Evolutionary conservation across 1,140 invertebrate species (phyloP).

Genomic region (Dolichoris vasculosae): DNA sequence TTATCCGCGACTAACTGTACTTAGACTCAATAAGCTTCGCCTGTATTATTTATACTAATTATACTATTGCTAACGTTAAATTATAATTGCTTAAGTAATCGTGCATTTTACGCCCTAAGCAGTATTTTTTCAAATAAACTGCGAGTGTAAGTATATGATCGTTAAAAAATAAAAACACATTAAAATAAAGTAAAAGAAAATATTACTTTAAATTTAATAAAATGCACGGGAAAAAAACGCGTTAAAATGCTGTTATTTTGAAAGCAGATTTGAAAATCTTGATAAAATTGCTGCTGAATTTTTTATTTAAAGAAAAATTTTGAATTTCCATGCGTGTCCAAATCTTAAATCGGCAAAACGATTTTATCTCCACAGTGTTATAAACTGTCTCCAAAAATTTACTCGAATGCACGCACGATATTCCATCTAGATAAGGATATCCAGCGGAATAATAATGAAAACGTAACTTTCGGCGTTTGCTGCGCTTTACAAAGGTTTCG

Average conservation of each 20-base stretch:
- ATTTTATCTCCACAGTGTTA: constrained; percentile 1
- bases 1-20: background rate
- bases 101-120: background rate
- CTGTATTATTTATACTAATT: background rate
- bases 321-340: no score
- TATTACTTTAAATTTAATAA: no score
- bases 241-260: no score
- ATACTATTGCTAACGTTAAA: background rate
- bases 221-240: no score
- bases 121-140: no score
- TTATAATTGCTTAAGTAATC: background rate
- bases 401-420: background rate
- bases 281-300: background rate
- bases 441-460: constrained; percentile 31
- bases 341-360: background rate
- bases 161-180: no score
- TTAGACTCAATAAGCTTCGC: background rate
- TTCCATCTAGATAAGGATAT: constrained; percentile 21
- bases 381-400: background rate
- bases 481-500: constrained; percentile 1
- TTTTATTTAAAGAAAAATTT: no score
- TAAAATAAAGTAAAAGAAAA: background rate
- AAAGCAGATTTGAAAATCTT: no score
- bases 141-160: no score
- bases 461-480: constrained; percentile 19